Percentiles rank a stretch among this genome's conserved stretches.
Conservation (phyloP, 2,113 vertebrate species). For the Piprites chloris region DNA sequence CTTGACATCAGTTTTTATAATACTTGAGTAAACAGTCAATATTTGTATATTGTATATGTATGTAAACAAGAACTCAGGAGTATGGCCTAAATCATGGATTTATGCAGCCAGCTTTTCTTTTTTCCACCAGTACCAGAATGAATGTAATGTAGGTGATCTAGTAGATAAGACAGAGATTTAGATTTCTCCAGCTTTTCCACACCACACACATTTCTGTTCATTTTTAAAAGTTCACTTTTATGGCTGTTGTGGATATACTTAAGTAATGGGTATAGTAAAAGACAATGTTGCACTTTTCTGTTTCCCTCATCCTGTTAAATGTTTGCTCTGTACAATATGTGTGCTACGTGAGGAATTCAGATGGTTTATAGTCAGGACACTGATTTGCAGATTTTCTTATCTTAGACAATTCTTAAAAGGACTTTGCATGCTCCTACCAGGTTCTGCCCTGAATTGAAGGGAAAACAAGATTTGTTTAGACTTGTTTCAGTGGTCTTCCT, state of each 20-base stretch:
- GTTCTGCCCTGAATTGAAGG: neutral
- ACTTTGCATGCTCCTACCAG: neutral
- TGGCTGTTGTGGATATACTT: neutral
- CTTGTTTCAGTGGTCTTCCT: neutral
- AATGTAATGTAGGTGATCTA: neutral
- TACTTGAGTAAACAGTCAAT: neutral
- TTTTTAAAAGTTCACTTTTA: neutral
- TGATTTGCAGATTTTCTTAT: constrained; percentile 4
- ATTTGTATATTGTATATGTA: neutral
- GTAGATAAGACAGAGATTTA: neutral
- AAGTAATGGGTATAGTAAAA: neutral
- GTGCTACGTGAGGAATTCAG: constrained; percentile 5
- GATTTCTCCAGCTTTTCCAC: neutral
- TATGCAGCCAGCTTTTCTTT: neutral
- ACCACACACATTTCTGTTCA: neutral
- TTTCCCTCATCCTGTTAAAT: neutral
- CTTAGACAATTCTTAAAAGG: neutral
- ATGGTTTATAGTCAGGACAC: neutral
- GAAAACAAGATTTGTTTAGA: neutral
- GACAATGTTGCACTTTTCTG: neutral
- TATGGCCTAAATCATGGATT: neutral
- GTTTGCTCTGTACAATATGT: neutral
- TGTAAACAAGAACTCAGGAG: neutral
- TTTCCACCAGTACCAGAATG: neutral
- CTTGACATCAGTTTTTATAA: neutral